A percentile compares a stretch with the other conserved stretches of the same genome.
Evolutionary conservation across 2,113 vertebrate genomes (phyloP).

Genomic region (Aix galericulata): DNA sequence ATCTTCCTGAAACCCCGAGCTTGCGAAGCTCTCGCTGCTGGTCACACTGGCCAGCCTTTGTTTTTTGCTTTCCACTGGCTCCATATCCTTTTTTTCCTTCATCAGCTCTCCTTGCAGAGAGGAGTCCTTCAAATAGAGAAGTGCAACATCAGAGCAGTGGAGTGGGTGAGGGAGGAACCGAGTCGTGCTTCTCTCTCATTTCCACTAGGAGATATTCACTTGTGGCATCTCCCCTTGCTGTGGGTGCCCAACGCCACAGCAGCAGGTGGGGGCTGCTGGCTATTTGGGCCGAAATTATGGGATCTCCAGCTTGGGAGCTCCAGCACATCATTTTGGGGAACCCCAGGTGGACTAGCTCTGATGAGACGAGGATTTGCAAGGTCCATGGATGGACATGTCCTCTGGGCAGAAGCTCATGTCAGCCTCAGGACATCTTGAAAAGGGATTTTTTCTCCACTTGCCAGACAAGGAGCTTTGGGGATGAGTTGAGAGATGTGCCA

Average conservation of each 20-base stretch:
- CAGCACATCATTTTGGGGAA: not conserved
- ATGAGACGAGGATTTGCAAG: not conserved
- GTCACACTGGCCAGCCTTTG: slow-evolving; percentile 72
- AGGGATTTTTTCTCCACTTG: not conserved
- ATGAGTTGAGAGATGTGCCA: not conserved
- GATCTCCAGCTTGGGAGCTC: not conserved
- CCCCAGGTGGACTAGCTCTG: not conserved
- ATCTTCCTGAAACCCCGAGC: slow-evolving; percentile 82
- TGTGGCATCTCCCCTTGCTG: accelerated
- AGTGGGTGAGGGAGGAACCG: not conserved
- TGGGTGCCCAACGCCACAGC: not conserved
- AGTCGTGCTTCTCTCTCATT: not conserved
- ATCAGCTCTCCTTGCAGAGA: slow-evolving; percentile 58
- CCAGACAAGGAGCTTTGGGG: not conserved
- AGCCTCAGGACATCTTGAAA: not conserved
- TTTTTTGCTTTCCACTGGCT: slow-evolving; percentile 55
- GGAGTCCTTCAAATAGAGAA: slow-evolving; percentile 70
- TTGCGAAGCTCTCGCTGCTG: slow-evolving; percentile 76
- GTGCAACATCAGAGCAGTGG: not conserved
- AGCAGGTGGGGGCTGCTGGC: not conserved
- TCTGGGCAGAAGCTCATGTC: not conserved
- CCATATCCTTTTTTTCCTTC: slow-evolving; percentile 64
- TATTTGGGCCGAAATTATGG: not conserved
- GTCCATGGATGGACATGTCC: not conserved
- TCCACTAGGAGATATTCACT: not conserved